Evolutionary conservation across 2,113 vertebrate species (phyloP).

Genomic region (Eublepharis macularius): DNA sequence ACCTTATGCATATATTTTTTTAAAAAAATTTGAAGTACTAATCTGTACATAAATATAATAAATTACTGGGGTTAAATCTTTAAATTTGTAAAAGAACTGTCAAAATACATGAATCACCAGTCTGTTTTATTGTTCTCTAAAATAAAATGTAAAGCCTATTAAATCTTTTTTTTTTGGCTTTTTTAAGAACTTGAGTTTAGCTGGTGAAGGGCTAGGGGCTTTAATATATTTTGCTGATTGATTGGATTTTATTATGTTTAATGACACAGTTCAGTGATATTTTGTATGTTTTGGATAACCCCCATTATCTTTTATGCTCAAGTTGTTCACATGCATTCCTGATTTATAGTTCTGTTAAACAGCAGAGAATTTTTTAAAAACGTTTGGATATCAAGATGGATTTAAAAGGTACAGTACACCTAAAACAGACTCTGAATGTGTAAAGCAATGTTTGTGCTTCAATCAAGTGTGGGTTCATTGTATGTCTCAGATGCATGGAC

Average conservation of each 20-base stretch:
- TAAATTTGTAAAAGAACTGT: not conserved
- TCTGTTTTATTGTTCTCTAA: not conserved
- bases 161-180: too few relatives aligned
- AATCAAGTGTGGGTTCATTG: not conserved
- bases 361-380: conserved; percentile 15
- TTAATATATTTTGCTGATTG: not conserved
- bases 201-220: not conserved
- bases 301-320: not conserved
- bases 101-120: not conserved
- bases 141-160: too few relatives aligned
- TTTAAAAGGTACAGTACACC: not conserved
- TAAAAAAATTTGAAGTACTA: not conserved
- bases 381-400: not conserved
- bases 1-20: not conserved
- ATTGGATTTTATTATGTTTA: not conserved
- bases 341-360: not conserved
- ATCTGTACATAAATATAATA: not conserved
- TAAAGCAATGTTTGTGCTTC: not conserved
- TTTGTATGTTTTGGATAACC: conserved; percentile 27
- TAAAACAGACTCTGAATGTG: conserved; percentile 28
- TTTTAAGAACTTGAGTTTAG: not conserved
- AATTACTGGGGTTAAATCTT: not conserved
- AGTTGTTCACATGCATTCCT: not conserved
- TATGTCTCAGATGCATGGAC: not conserved
- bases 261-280: not conserved